Evolutionary conservation across 2,113 vertebrate genomes (phyloP).

Genomic region (Heterotis niloticus): DNA sequence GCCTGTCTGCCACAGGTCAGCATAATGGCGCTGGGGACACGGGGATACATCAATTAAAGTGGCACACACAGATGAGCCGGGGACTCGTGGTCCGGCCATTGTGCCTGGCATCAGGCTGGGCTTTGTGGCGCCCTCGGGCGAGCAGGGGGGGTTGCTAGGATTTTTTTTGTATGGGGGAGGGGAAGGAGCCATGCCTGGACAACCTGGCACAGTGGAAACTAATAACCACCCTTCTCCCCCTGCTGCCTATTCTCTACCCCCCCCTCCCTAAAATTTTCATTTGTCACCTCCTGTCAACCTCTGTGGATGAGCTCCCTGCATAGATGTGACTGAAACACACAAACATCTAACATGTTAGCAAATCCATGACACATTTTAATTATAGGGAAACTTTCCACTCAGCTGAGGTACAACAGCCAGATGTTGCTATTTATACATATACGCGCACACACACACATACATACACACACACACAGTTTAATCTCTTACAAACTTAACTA

Average conservation of each 20-base stretch:
- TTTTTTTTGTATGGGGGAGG: conserved; percentile 7
- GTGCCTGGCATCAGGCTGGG: conserved; percentile 12
- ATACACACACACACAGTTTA: too few relatives aligned
- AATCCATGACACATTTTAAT: neutral
- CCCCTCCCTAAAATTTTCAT: conserved; percentile 4
- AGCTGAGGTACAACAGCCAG: too few relatives aligned
- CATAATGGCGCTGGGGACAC: conserved; percentile 50
- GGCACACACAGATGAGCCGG: conserved; percentile 27
- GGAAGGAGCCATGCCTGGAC: neutral
- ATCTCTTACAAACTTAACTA: too few relatives aligned
- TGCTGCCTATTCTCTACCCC: neutral
- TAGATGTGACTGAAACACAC: conserved; percentile 5
- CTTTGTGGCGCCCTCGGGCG: neutral
- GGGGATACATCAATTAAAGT: conserved; percentile 57
- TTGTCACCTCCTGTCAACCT: conserved; percentile 15
- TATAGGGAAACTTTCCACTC: too few relatives aligned
- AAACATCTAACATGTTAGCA: neutral
- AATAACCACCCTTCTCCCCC: neutral
- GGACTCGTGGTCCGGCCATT: neutral
- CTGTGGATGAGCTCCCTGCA: conserved; percentile 3
- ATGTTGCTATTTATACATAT: too few relatives aligned
- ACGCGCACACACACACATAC: too few relatives aligned
- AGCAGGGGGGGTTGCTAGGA: neutral
- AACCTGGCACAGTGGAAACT: conserved; percentile 15
- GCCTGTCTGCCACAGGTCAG: conserved; percentile 52